A percentile compares a stretch with the other conserved stretches of the same genome.
phyloP scores from a whole-genome alignment of 1,140 invertebrate genomes.

The Lordiphosa mommai region DNA sequence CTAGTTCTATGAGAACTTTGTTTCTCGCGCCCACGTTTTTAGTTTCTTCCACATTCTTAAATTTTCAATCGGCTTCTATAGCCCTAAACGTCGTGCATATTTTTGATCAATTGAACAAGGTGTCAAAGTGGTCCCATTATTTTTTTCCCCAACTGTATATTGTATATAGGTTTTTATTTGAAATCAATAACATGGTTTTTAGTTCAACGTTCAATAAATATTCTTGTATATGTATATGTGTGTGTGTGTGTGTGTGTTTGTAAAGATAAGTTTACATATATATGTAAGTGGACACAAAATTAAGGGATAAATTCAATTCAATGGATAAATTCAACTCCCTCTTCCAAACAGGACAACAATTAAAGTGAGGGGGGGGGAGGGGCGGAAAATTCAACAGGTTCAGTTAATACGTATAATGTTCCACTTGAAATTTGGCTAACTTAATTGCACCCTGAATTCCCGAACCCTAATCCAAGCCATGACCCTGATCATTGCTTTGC shows the following conservation, averaged over 20 bases:
- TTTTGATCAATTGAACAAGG: too few species aligned
- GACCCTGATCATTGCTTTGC: conserved; percentile 55
- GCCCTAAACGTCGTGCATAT: too few species aligned
- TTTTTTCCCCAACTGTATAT: conserved; percentile 23
- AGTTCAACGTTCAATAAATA: conserved; percentile 77
- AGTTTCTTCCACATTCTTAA: too few species aligned
- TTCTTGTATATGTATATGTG: conserved; percentile 47
- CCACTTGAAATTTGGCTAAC: conserved; percentile 52
- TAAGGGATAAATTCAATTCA: conserved; percentile 21
- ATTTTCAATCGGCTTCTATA: too few species aligned
- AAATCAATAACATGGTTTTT: conserved; percentile 63
- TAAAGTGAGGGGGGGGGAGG: too few species aligned
- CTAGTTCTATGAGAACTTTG: too few species aligned
- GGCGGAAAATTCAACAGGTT: conserved; percentile 44
- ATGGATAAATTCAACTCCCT: too few species aligned
- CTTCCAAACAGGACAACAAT: too few species aligned
- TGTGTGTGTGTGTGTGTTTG: too few species aligned
- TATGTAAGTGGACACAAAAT: conserved; percentile 47
- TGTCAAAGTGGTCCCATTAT: too few species aligned
- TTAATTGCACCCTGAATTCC: conserved; percentile 20
- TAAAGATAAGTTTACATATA: conserved; percentile 58
- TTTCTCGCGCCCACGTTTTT: too few species aligned
- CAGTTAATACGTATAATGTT: conserved; percentile 29
- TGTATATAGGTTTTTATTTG: conserved; percentile 45
- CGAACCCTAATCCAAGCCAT: conserved; percentile 36